Evolutionary conservation across 2,113 vertebrate genomes (phyloP).

Genomic region (Bambusicola thoracicus): DNA sequence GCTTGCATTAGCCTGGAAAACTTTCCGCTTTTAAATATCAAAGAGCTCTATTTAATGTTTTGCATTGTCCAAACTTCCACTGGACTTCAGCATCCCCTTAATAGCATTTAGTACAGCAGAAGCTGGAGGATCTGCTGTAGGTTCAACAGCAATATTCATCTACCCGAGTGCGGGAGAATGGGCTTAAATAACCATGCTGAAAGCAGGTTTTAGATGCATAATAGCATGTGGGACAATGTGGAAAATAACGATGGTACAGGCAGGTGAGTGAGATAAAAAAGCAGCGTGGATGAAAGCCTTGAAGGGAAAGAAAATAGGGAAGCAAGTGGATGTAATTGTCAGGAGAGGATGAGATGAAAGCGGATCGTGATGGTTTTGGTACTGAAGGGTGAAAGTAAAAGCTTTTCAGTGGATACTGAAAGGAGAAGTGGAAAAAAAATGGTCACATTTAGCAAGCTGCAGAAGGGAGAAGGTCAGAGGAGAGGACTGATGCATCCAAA

Average conservation of each 20-base stretch:
- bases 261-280: not conserved
- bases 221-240: not conserved
- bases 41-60: not conserved
- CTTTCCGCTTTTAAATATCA: not conserved
- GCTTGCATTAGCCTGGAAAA: not conserved
- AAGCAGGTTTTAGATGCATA: not conserved
- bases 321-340: not conserved
- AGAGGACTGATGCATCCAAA: not conserved
- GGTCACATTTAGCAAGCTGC: not conserved
- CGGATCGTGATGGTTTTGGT: not conserved
- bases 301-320: not conserved
- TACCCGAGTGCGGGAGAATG: not conserved
- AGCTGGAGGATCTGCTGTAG: not conserved
- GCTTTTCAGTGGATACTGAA: not conserved
- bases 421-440: not conserved
- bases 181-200: not conserved
- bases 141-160: not conserved
- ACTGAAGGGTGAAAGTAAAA: not conserved
- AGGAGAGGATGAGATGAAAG: not conserved
- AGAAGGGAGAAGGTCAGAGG: not conserved
- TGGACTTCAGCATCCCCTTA: not conserved
- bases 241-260: not conserved
- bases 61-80: not conserved
- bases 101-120: not conserved
- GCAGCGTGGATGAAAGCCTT: not conserved